Conservation (phyloP, 2,888 invertebrate species). For the Rhagonycha fulva region DNA sequence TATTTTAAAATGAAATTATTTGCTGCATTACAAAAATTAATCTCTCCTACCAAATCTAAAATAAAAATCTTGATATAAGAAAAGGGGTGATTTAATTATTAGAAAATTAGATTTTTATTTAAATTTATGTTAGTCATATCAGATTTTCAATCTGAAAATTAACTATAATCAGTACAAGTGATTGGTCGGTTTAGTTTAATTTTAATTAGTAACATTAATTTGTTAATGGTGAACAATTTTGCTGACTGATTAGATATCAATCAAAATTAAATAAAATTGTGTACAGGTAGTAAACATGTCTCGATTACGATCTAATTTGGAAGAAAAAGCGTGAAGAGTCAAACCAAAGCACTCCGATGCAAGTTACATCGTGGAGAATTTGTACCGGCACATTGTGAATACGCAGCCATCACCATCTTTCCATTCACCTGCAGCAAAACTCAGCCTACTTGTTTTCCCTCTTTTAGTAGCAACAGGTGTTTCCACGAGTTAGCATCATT, state of each 20-base stretch:
- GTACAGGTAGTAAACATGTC: not conserved
- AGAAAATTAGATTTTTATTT: too few relatives aligned
- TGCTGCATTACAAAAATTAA: too few relatives aligned
- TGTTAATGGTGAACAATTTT: not conserved
- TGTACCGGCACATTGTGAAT: not conserved
- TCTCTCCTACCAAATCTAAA: too few relatives aligned
- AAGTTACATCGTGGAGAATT: not conserved
- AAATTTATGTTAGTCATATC: too few relatives aligned
- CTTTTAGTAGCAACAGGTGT: slow-evolving; percentile 41
- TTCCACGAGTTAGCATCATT: slow-evolving; percentile 31
- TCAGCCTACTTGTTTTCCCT: slow-evolving; percentile 39
- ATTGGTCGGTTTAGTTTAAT: not conserved
- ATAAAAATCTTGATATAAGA: too few relatives aligned
- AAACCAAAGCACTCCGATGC: not conserved
- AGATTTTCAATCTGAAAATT: too few relatives aligned
- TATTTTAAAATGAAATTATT: too few relatives aligned
- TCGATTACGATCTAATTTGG: not conserved
- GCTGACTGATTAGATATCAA: not conserved
- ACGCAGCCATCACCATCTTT: slow-evolving; percentile 7
- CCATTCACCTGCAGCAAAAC: slow-evolving; percentile 39
- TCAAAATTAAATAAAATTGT: not conserved
- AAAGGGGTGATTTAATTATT: too few relatives aligned
- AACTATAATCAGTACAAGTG: not conserved
- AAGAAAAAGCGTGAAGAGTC: not conserved
- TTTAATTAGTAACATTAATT: not conserved